These are phyloP conservation scores for Erynnis tages DNA, from an alignment of 2,888 invertebrate species.

Conservation along the genomic window DNA sequence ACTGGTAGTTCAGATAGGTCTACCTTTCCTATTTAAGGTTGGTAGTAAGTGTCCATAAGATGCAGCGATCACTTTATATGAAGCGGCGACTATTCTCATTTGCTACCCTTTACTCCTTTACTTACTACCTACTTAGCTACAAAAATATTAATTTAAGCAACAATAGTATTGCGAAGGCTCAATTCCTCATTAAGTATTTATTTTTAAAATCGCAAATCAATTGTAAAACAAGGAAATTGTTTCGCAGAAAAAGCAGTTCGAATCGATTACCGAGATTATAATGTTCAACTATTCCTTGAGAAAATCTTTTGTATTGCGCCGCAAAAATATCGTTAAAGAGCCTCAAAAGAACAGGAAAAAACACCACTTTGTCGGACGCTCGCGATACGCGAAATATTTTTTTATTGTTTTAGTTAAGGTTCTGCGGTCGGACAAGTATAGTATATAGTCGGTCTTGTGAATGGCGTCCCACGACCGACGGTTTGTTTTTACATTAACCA, in stretches of 20 bases:
- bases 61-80: no score
- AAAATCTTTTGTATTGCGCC: slow-evolving; percentile 14
- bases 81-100: no score
- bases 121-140: no score
- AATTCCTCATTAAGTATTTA: no score
- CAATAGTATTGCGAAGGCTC: no score
- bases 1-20: no score
- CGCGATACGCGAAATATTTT: slow-evolving; percentile 28
- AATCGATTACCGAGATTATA: slow-evolving; percentile 1
- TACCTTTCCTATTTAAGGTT: no score
- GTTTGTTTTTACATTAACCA: slow-evolving; percentile 29
- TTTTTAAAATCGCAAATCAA: no score
- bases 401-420: slow-evolving; percentile 29
- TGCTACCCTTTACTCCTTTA: no score
- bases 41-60: no score
- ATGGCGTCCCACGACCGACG: slow-evolving; percentile 24
- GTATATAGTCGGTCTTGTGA: slow-evolving; percentile 26
- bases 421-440: slow-evolving; percentile 32
- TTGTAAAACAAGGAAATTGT: slow-evolving; percentile 16
- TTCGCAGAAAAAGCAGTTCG: slow-evolving; percentile 23
- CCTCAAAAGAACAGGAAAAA: slow-evolving; percentile 29
- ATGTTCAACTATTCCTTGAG: slow-evolving; percentile 14
- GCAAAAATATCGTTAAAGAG: slow-evolving; percentile 3
- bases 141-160: no score
- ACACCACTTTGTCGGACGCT: slow-evolving; percentile 37